phyloP scores from a whole-genome alignment of 2,797 vertebrate species.

The Protonibea diacanthus region DNA sequence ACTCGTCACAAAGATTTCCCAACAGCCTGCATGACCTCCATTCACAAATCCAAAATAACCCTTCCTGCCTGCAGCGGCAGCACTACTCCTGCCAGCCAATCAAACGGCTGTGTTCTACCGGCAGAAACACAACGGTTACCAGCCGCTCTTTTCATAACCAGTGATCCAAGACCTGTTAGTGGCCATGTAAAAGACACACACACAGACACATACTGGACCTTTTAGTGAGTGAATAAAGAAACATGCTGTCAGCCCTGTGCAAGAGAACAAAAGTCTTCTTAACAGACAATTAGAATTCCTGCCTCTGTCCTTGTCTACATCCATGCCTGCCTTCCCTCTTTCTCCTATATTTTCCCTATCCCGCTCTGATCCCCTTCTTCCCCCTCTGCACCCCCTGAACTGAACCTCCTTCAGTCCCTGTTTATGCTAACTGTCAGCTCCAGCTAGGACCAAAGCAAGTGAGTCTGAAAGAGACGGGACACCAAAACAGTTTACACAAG shows the following conservation, averaged over 20 bases:
- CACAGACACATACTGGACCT: slow-evolving; percentile 51
- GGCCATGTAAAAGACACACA: slow-evolving; percentile 62
- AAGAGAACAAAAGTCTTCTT: slow-evolving; percentile 67
- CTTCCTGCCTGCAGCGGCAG: slow-evolving; percentile 39
- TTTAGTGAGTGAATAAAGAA: slow-evolving; percentile 62
- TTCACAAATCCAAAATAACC: slow-evolving; percentile 67
- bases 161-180: slow-evolving; percentile 84
- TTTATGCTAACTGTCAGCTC: slow-evolving; percentile 24
- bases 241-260: slow-evolving; percentile 56
- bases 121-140: slow-evolving; percentile 73
- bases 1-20: slow-evolving; percentile 49
- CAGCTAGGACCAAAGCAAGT: background rate
- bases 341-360: background rate
- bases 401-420: slow-evolving; percentile 18
- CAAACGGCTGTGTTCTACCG: slow-evolving; percentile 56
- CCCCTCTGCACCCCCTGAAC: slow-evolving; percentile 16
- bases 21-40: slow-evolving; percentile 55
- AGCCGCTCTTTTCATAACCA: slow-evolving; percentile 79
- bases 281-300: slow-evolving; percentile 59
- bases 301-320: slow-evolving; percentile 41
- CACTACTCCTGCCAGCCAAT: slow-evolving; percentile 59
- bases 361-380: background rate
- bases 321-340: slow-evolving; percentile 43
- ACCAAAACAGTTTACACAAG: slow-evolving; percentile 12
- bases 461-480: background rate